These are phyloP conservation scores for Acleris literana DNA, from an alignment of 2,888 invertebrate species.

Conservation along the genomic window DNA sequence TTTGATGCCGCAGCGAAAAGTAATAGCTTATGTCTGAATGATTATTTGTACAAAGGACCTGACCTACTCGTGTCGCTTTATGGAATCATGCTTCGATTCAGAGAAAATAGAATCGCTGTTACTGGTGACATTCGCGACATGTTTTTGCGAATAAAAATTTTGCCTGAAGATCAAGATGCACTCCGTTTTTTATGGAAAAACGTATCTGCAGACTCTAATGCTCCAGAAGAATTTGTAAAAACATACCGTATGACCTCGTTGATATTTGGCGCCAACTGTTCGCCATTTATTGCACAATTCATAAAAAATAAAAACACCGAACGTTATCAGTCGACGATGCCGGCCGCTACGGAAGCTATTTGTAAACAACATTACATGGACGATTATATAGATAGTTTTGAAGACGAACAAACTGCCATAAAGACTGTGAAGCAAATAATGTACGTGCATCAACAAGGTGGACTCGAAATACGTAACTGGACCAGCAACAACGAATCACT, in stretches of 20 bases:
- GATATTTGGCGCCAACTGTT: constrained; percentile 36
- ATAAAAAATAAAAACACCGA: constrained; percentile 39
- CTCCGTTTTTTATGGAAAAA: constrained; percentile 8
- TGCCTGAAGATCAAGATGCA: constrained; percentile 35
- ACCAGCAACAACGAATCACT: not conserved
- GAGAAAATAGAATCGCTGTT: constrained; percentile 23
- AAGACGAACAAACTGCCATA: constrained; percentile 6
- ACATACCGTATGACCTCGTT: constrained; percentile 30
- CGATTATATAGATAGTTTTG: constrained; percentile 11
- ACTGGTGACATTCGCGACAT: constrained; percentile 40
- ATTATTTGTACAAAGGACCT: constrained; percentile 38
- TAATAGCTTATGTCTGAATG: constrained; percentile 38
- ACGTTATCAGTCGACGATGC: constrained; percentile 22
- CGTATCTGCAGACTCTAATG: constrained; percentile 15
- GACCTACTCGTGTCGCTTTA: constrained; percentile 39
- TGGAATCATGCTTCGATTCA: constrained; percentile 36
- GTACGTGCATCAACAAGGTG: not conserved
- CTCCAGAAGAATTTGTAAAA: constrained; percentile 1
- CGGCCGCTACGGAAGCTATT: constrained; percentile 9
- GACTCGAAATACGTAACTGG: not conserved
- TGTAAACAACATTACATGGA: constrained; percentile 7
- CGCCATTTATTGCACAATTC: constrained; percentile 39
- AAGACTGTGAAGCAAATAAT: not conserved
- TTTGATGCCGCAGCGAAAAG: constrained; percentile 41
- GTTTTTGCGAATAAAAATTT: constrained; percentile 38